Evolutionary conservation across 92 coral and sea anemone genomes (phyloP).

Genomic region (Epizoanthus ramosus): DNA sequence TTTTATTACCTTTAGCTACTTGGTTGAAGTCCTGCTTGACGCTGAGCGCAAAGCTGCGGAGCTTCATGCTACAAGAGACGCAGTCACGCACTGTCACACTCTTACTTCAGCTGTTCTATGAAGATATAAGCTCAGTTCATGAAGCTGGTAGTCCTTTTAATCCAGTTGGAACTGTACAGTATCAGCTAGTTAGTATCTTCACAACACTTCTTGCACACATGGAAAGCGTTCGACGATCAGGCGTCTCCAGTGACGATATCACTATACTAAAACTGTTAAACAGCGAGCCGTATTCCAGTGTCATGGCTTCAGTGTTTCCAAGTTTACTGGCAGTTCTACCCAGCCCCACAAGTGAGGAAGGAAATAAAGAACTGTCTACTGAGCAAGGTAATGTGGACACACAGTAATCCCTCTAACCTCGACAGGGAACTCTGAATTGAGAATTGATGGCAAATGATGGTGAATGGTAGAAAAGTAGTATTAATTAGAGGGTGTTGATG

Average conservation of each 20-base stretch:
- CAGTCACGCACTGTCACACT: constrained; percentile 13
- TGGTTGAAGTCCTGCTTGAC: constrained; percentile 21
- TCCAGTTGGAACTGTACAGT: neutral
- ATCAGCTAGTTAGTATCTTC: constrained; percentile 4
- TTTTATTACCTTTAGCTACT: neutral
- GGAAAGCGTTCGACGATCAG: constrained; percentile 11
- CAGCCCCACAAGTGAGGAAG: constrained; percentile 8
- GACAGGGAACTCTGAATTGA: no score
- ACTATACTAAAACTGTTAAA: neutral
- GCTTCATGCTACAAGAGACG: neutral
- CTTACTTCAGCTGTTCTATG: constrained; percentile 20
- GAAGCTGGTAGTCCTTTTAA: neutral
- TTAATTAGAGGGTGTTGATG: no score
- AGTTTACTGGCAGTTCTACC: neutral
- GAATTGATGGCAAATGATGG: no score
- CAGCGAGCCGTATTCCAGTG: constrained; percentile 13
- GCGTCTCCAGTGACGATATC: neutral
- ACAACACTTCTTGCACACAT: constrained; percentile 23
- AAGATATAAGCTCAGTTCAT: neutral
- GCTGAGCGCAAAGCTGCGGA: constrained; percentile 20
- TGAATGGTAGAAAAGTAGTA: no score
- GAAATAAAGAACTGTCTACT: neutral
- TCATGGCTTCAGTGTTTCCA: constrained; percentile 6
- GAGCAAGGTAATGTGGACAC: constrained; percentile 6
- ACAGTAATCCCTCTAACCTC: no score